Percentiles rank a stretch among this genome's conserved stretches.
Conservation (phyloP, 2,888 invertebrate genomes). For the Pristionchus entomophagus region DNA sequence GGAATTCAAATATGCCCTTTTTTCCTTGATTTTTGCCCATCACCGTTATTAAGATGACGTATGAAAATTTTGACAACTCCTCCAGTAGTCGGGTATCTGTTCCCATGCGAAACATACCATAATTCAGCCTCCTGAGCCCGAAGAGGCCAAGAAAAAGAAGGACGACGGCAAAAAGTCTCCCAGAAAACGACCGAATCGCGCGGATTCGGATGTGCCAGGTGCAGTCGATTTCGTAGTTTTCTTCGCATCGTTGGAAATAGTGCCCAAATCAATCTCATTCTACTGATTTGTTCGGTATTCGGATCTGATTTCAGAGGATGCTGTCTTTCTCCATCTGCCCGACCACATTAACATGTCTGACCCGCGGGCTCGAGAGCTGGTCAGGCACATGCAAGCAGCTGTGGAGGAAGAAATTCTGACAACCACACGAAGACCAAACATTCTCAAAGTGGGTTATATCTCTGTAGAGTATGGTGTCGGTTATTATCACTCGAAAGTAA, state of each 20-base stretch:
- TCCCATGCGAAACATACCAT: no score
- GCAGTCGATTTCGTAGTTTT: background rate
- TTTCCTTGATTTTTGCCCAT: no score
- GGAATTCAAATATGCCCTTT: no score
- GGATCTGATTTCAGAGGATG: background rate
- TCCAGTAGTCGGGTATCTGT: no score
- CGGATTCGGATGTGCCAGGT: background rate
- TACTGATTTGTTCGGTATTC: no score
- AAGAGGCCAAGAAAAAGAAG: slow-evolving; percentile 7
- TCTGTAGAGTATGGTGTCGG: background rate
- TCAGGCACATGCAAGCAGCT: no score
- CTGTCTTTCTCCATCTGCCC: background rate
- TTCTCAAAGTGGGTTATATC: background rate
- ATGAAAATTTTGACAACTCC: no score
- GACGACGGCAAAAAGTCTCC: background rate
- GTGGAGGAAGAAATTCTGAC: background rate
- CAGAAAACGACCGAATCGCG: background rate
- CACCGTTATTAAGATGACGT: no score
- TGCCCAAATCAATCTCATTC: no score
- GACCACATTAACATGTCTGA: background rate
- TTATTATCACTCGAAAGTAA: background rate
- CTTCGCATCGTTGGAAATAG: no score
- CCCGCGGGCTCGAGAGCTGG: no score
- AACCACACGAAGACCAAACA: background rate
- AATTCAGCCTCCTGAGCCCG: background rate